A percentile compares a stretch with the other conserved stretches of the same genome.
phyloP scores from a whole-genome alignment of 2,888 invertebrate species.

The Ephialtes manifestator region DNA sequence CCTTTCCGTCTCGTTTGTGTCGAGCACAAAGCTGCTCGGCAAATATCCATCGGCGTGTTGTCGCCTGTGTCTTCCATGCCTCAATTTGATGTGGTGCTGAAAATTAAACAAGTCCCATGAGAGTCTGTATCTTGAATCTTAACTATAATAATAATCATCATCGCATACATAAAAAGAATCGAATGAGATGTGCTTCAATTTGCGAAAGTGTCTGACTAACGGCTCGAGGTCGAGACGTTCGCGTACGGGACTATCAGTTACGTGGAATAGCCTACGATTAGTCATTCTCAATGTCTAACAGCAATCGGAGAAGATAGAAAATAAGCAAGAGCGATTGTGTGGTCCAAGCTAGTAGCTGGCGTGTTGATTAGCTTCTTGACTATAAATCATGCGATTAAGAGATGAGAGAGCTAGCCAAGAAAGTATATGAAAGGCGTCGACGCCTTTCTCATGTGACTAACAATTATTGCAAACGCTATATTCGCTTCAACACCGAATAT shows the following conservation, averaged over 20 bases:
- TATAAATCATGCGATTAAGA: slow-evolving; percentile 67
- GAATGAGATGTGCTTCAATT: slow-evolving; percentile 23
- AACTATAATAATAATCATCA: slow-evolving; percentile 4
- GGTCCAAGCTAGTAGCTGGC: slow-evolving; percentile 37
- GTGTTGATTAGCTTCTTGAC: slow-evolving; percentile 56
- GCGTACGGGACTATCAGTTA: not conserved
- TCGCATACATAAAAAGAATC: not conserved
- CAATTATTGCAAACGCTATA: slow-evolving; percentile 62
- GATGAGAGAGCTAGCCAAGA: slow-evolving; percentile 43
- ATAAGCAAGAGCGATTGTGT: not conserved
- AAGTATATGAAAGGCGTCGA: slow-evolving; percentile 17
- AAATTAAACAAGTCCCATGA: slow-evolving; percentile 74
- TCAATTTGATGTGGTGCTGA: slow-evolving; percentile 88
- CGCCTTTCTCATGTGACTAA: slow-evolving; percentile 25
- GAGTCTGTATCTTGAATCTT: not conserved
- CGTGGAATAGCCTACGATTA: slow-evolving; percentile 3
- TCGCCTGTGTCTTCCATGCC: slow-evolving; percentile 90
- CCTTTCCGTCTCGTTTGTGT: slow-evolving; percentile 89
- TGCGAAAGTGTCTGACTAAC: not conserved
- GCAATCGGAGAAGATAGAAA: slow-evolving; percentile 26
- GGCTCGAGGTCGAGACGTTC: not conserved
- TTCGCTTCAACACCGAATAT: slow-evolving; percentile 45
- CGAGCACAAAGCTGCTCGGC: slow-evolving; percentile 91
- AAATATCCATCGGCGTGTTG: slow-evolving; percentile 92
- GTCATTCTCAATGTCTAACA: slow-evolving; percentile 37